Percentiles rank a stretch among this genome's conserved stretches.
Conservation (phyloP, 2,888 invertebrate species). For the Epistrophe eligans region DNA sequence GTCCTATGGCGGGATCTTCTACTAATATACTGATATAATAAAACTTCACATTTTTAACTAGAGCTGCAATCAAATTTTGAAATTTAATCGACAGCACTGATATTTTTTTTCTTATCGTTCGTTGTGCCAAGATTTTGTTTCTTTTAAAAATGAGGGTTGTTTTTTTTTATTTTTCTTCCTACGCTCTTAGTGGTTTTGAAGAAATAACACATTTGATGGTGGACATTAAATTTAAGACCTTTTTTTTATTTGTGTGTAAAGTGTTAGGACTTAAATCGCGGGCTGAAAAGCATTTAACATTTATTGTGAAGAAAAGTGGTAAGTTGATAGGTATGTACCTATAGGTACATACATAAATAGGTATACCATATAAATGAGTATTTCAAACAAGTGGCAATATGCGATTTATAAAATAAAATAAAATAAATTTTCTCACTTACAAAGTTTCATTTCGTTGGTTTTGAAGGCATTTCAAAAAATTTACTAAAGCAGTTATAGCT, state of each 20-base stretch:
- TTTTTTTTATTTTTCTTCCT: neutral
- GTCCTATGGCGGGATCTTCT: too few species aligned
- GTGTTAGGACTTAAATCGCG: neutral
- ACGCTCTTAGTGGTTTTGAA: conserved; percentile 7
- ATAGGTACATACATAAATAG: too few species aligned
- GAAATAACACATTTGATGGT: conserved; percentile 26
- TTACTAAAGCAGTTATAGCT: neutral
- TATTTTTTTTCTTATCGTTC: neutral
- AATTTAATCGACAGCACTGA: neutral
- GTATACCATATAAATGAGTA: neutral
- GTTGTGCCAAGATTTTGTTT: neutral
- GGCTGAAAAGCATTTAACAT: conserved; percentile 21
- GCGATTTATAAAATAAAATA: conserved; percentile 8
- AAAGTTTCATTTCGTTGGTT: neutral
- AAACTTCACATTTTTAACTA: too few species aligned
- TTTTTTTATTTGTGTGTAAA: conserved; percentile 18
- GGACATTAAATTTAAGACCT: conserved; percentile 26
- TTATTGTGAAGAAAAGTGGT: neutral
- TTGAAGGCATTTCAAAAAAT: neutral
- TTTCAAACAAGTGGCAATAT: conserved; percentile 14
- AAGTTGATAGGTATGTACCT: conserved; percentile 2
- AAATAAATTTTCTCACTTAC: conserved; percentile 1
- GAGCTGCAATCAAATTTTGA: too few species aligned
- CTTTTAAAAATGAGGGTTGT: conserved; percentile 4
- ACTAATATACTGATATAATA: too few species aligned